Evolutionary conservation across 2,888 invertebrate species (phyloP).

Genomic region (Scelioninae gen. 2): DNA sequence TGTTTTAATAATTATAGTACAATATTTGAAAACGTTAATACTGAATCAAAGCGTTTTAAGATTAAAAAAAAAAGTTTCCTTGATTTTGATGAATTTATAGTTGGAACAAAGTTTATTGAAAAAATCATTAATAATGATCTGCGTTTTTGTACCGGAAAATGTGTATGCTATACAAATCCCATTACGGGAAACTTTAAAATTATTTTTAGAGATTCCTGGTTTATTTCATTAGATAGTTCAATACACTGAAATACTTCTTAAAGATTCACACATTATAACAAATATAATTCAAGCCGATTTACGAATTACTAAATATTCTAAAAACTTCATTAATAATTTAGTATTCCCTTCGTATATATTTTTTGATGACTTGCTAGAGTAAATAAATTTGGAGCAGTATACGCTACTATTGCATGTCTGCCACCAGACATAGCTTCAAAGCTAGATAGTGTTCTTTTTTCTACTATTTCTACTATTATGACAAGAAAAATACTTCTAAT

Average conservation of each 20-base stretch:
- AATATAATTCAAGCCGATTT: conserved; percentile 19
- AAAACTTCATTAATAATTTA: conserved; percentile 8
- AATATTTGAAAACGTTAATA: conserved; percentile 28
- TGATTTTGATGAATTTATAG: conserved; percentile 26
- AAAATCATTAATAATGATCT: conserved; percentile 16
- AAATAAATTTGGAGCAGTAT: conserved; percentile 29
- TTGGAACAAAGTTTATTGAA: conserved; percentile 20
- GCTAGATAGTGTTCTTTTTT: conserved; percentile 35
- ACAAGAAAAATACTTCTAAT: conserved; percentile 33
- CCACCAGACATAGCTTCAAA: conserved; percentile 27
- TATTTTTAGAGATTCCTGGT: conserved; percentile 43
- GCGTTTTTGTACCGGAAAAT: conserved; percentile 13
- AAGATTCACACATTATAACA: conserved; percentile 5
- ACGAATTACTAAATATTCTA: conserved; percentile 30
- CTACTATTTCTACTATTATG: conserved; percentile 24
- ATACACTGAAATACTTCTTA: too few species aligned
- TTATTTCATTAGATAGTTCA: background rate
- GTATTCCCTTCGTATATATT: conserved; percentile 36
- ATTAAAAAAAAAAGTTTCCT: conserved; percentile 34
- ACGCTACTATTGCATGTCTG: conserved; percentile 34
- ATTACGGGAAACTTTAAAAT: conserved; percentile 29
- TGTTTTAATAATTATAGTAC: conserved; percentile 30
- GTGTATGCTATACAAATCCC: conserved; percentile 28
- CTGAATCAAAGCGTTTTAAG: conserved; percentile 43
- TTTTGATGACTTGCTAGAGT: conserved; percentile 34